These are phyloP conservation scores for Phrynocephalus guinanensis DNA, from an alignment of 2,797 vertebrate genomes.

Conservation along the genomic window DNA sequence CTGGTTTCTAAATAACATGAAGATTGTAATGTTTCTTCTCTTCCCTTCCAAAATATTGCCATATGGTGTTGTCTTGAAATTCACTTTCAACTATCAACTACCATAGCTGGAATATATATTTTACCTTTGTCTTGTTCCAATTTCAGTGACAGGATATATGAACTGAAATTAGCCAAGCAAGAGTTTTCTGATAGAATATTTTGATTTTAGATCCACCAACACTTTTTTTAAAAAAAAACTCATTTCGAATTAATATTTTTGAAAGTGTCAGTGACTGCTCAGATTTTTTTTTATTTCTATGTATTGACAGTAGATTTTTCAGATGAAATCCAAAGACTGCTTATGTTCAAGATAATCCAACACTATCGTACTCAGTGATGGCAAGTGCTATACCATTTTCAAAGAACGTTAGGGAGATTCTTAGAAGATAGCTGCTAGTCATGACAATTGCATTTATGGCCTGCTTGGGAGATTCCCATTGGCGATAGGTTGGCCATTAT, in stretches of 20 bases:
- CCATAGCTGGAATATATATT: not conserved
- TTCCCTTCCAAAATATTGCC: not conserved
- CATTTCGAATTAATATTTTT: slow-evolving; percentile 7
- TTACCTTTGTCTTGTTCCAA: slow-evolving; percentile 17
- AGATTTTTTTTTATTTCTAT: not conserved
- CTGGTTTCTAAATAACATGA: slow-evolving; percentile 12
- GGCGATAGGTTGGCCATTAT: too few relatives aligned
- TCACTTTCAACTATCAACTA: not conserved
- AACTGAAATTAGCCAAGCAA: not conserved
- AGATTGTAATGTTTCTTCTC: slow-evolving; percentile 13
- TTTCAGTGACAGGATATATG: not conserved
- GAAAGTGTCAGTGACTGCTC: not conserved
- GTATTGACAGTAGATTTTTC: not conserved
- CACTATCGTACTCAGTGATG: not conserved
- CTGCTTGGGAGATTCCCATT: too few relatives aligned
- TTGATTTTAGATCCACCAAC: not conserved
- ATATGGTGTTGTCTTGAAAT: slow-evolving; percentile 7
- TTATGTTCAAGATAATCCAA: slow-evolving; percentile 11
- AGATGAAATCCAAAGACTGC: not conserved
- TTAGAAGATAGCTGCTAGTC: not conserved
- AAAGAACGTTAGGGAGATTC: not conserved
- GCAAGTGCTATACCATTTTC: not conserved
- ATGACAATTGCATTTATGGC: too few relatives aligned
- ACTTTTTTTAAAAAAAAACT: not conserved
- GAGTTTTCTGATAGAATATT: not conserved